These are phyloP conservation scores for Micrasema minimum DNA, from an alignment of 1,140 invertebrate genomes.

Conservation along the genomic window DNA sequence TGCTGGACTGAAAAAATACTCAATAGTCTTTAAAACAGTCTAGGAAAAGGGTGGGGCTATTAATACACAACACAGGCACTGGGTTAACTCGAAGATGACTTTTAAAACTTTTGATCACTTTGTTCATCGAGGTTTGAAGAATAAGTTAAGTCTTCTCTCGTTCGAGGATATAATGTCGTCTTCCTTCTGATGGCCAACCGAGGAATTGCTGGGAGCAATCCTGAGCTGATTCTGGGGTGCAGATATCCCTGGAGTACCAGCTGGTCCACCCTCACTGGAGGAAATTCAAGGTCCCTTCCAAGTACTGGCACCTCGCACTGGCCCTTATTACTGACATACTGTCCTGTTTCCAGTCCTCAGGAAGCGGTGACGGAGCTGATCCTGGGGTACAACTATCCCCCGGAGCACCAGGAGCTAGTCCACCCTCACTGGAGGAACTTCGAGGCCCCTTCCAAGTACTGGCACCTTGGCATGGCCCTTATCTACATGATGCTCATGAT, in stretches of 20 bases:
- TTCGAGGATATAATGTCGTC: no score
- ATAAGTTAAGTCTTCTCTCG: no score
- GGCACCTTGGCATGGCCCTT: slow-evolving; percentile 79
- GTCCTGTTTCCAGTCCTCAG: slow-evolving; percentile 56
- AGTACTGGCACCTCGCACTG: slow-evolving; percentile 78
- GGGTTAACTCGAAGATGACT: no score
- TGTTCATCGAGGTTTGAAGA: no score
- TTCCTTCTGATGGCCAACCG: no score
- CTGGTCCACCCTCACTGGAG: slow-evolving; percentile 80
- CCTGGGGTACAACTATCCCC: slow-evolving; percentile 77
- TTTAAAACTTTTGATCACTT: no score
- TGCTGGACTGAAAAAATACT: no score
- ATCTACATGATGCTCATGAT: slow-evolving; percentile 77
- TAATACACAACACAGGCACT: no score
- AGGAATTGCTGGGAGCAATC: no score
- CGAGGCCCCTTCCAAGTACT: slow-evolving; percentile 74
- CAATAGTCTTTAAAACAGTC: no score
- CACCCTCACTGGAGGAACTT: slow-evolving; percentile 79
- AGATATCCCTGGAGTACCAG: slow-evolving; percentile 76
- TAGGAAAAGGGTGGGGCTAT: no score
- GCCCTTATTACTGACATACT: slow-evolving; percentile 54
- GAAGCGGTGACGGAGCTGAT: slow-evolving; percentile 61
- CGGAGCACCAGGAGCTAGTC: slow-evolving; percentile 74
- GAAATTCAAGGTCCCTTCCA: slow-evolving; percentile 74
- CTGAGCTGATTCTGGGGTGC: slow-evolving; percentile 71